Conservation (phyloP, 2,113 vertebrate species). For the Plotosus lineatus region DNA sequence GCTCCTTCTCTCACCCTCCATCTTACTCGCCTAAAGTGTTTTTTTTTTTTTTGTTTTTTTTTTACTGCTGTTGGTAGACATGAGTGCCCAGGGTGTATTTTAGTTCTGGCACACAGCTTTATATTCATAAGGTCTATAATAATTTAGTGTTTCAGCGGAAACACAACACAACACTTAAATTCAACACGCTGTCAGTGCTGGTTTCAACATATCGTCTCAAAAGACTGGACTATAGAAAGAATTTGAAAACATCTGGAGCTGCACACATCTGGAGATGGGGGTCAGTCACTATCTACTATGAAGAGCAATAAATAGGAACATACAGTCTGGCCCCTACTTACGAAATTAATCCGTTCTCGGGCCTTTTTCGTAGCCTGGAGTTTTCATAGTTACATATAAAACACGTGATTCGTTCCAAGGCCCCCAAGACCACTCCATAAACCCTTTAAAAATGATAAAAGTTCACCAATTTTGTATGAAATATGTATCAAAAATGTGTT, state of each 20-base stretch:
- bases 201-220: neutral
- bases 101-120: neutral
- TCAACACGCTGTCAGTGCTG: neutral
- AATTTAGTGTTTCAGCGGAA: neutral
- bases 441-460: too few species aligned
- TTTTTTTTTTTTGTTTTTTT: neutral
- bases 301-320: neutral
- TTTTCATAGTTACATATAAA: too few species aligned
- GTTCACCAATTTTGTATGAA: too few species aligned
- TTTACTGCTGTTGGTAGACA: constrained; percentile 24
- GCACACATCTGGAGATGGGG: neutral
- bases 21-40: constrained; percentile 20
- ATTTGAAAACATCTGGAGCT: neutral
- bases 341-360: too few species aligned
- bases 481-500: too few species aligned
- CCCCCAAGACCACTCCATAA: too few species aligned
- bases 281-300: neutral
- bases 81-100: constrained; percentile 42
- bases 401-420: too few species aligned
- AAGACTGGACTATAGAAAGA: neutral
- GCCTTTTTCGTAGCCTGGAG: too few species aligned
- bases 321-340: too few species aligned
- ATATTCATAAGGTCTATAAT: constrained; percentile 16
- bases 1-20: neutral
- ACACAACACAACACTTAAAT: neutral